Evolutionary conservation across 2,113 vertebrate genomes (phyloP).

Genomic region (Tauraco erythrolophus): DNA sequence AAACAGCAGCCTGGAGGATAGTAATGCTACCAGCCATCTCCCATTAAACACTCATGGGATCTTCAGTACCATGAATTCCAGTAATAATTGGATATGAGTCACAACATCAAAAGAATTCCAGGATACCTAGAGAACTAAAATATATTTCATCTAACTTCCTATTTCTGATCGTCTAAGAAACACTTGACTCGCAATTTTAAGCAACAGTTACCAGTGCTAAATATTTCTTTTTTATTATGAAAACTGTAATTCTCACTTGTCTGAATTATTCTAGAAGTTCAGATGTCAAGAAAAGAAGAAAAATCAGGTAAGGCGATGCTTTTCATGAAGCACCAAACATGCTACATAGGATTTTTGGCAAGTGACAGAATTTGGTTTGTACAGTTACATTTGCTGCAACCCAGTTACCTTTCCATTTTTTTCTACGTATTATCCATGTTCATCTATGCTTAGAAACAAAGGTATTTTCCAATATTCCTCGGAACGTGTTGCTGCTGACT

Average conservation of each 20-base stretch:
- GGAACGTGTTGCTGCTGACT: neutral
- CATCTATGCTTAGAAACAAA: neutral
- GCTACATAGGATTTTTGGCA: neutral
- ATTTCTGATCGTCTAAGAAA: neutral
- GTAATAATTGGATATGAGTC: neutral
- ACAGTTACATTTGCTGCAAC: neutral
- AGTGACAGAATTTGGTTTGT: neutral
- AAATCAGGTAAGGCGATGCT: neutral
- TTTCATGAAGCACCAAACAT: neutral
- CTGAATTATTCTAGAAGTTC: neutral
- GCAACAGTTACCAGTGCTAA: neutral
- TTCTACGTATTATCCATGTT: neutral
- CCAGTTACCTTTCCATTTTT: neutral
- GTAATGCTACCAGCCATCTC: neutral
- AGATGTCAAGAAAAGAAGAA: neutral
- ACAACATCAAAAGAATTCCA: neutral
- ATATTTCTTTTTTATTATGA: neutral
- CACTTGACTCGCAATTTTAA: neutral
- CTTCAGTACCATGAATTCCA: neutral
- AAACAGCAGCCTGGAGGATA: neutral
- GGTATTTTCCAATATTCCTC: neutral
- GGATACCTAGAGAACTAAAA: neutral
- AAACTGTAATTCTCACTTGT: neutral
- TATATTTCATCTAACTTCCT: neutral
- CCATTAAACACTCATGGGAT: neutral